Evolutionary conservation across 2,113 vertebrate species (phyloP).

Genomic region (Ctenodactylus gundi): DNA sequence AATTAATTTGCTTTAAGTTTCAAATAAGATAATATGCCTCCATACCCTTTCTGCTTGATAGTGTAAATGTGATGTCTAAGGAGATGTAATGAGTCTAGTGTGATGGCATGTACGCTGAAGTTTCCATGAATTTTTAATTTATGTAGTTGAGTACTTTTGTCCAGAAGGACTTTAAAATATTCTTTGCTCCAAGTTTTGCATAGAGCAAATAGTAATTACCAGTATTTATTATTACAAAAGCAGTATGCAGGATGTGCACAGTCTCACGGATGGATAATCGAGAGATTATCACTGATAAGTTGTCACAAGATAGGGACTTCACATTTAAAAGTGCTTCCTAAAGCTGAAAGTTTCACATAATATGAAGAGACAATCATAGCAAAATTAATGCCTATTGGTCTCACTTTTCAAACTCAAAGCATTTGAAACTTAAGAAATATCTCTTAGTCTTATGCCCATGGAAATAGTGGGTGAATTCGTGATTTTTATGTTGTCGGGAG

Average conservation of each 20-base stretch:
- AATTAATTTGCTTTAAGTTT: not conserved
- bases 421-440: too few species aligned
- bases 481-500: not conserved
- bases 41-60: not conserved
- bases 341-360: not conserved
- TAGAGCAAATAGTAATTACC: not conserved
- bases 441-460: too few species aligned
- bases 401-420: not conserved
- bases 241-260: not conserved
- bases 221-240: not conserved
- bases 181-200: not conserved
- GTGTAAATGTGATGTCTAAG: not conserved
- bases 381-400: not conserved
- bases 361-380: too few species aligned
- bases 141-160: not conserved
- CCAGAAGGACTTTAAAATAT: not conserved
- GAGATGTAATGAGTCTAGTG: too few species aligned
- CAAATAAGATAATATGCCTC: not conserved
- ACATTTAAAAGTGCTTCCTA: not conserved
- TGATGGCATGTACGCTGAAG: not conserved
- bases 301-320: not conserved
- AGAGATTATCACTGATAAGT: not conserved
- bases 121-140: slow-evolving; percentile 16
- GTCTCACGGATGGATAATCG: not conserved
- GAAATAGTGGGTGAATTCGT: not conserved